Evolutionary conservation across 2,113 vertebrate genomes (phyloP), one percentile per base, ranked within the genome.

Genomic region (Aleadryas rufinucha): DNA sequence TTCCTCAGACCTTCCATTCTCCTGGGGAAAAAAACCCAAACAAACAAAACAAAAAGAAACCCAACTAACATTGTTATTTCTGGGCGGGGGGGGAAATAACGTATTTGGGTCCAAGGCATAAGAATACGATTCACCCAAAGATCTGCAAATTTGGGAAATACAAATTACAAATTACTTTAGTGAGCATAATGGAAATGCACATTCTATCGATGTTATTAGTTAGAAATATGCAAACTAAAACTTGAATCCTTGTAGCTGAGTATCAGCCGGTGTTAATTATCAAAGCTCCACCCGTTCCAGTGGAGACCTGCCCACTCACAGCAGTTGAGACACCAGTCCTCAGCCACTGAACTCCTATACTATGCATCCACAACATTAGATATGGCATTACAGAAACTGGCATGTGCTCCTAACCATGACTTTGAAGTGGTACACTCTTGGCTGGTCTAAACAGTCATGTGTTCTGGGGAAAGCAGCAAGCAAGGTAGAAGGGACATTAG

Each of bases 381-480:
- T 39, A 31, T 2, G 7, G 7, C 0, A 1, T 31, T 52, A 14
- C 7, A 59, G 39, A 52, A 59, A 54, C 33, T 15, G 21, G 20
- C 16, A n/a, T 1, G 0, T 2, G 13, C 5, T 45, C 30, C n/a
- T 2, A 4, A 19, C 21, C 3, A 6, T 27, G 45, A 35, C 50
- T 83, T 45, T 50, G 45, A 69, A 68, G 37, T 4, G 0, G 3
- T 9, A 28, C 6, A 28, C 15, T 39, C 68, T 16, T 19, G 35
- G 14, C 16, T 71, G 11, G 6, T 59, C 57, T 44, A 60, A 63
- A 59, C 6, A 64, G 21, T 24, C 2, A 0, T 17, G 5, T 2
- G 2, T 22, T 71, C 39, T 56, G 12, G 12, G 16, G 37, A 76
- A n/a, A 68, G 22, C 23, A 42, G 42, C 35, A 81, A 87, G 21